Conservation (phyloP, 2,113 vertebrate species). For the Choloepus hoffmanni region DNA sequence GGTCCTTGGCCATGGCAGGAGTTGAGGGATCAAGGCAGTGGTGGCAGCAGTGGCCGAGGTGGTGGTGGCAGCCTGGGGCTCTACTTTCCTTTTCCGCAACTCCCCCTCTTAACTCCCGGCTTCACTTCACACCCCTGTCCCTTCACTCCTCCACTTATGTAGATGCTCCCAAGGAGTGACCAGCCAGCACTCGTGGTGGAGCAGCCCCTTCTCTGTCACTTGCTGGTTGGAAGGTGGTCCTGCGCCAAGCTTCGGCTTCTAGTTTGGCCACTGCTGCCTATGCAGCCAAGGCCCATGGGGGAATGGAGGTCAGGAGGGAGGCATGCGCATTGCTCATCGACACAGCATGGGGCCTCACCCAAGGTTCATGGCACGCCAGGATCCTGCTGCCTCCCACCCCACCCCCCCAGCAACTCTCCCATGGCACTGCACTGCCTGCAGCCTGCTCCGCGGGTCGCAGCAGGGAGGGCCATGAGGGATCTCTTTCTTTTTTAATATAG, state of each 20-base stretch:
- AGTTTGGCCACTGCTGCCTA: neutral
- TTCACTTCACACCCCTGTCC: no score
- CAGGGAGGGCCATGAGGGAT: fast-evolving
- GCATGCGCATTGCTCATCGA: neutral
- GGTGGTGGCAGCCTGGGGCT: no score
- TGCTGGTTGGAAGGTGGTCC: neutral
- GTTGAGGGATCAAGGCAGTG: neutral
- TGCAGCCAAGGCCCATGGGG: neutral
- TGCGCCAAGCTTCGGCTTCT: neutral
- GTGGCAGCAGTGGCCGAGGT: no score
- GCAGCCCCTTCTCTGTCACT: neutral
- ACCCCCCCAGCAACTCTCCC: neutral
- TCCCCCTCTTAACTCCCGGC: no score
- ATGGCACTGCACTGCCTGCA: conserved; percentile 47
- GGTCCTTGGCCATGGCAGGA: fast-evolving
- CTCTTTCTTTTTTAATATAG: no score
- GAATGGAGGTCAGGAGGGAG: no score
- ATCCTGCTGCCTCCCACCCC: neutral
- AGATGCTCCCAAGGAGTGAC: neutral
- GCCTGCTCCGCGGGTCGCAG: neutral
- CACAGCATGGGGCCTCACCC: neutral
- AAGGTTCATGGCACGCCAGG: conserved; percentile 51
- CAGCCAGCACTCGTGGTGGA: neutral
- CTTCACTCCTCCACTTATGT: fast-evolving
- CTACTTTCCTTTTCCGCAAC: no score